A percentile compares a stretch with the other conserved stretches of the same genome.
Evolutionary conservation across 2,888 invertebrate species (phyloP).

Genomic region (Drosophila kambysellisi): DNA sequence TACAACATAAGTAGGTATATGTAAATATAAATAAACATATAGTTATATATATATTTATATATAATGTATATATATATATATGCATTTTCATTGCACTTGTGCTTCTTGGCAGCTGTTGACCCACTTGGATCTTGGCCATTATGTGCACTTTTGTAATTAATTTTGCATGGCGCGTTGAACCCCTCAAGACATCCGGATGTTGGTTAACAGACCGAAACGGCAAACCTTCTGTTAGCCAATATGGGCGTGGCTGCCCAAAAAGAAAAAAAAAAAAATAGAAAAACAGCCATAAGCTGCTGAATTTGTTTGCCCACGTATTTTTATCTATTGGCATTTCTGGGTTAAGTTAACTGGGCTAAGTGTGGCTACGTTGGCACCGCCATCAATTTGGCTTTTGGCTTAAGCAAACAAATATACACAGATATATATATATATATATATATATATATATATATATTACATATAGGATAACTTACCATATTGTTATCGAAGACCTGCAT

Average conservation of each 20-base stretch:
- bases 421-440: neutral
- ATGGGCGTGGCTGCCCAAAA: conserved; percentile 15
- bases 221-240: conserved; percentile 29
- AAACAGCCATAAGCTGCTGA: conserved; percentile 6
- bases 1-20: neutral
- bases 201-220: conserved; percentile 42
- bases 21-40: neutral
- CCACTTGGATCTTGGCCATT: conserved; percentile 82
- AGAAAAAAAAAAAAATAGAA: neutral
- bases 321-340: conserved; percentile 63
- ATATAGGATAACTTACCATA: conserved; percentile 70
- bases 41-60: neutral
- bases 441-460: neutral
- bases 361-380: conserved; percentile 27
- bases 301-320: conserved; percentile 31
- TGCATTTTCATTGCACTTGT: conserved; percentile 42
- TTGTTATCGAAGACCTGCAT: conserved; percentile 83
- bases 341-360: conserved; percentile 72
- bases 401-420: conserved; percentile 29
- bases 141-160: conserved; percentile 80
- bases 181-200: conserved; percentile 46
- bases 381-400: conserved; percentile 51
- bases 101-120: conserved; percentile 66
- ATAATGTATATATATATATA: conserved; percentile 1
- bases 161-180: conserved; percentile 56